Conservation (phyloP, 30 jellyfish, hydroid and myxozoan genomes). For the Catostylus mosaicus region DNA sequence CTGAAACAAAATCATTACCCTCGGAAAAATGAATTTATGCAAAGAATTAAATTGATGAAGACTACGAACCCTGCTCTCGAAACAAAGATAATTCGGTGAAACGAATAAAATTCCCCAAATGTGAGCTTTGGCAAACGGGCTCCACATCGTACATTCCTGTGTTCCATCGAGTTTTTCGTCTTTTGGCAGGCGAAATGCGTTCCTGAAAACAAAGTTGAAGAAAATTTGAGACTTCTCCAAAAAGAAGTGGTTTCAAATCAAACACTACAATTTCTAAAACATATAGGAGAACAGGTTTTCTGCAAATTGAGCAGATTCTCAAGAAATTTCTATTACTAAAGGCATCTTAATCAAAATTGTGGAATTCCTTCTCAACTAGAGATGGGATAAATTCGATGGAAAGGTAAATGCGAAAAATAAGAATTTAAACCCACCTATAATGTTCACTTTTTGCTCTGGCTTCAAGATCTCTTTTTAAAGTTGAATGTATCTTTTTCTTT, state of each 20-base stretch:
- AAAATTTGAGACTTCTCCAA: too few species aligned
- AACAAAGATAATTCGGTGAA: constrained; percentile 92
- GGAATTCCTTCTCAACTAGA: too few species aligned
- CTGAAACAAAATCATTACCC: too few species aligned
- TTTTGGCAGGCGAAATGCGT: constrained; percentile 85
- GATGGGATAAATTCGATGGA: too few species aligned
- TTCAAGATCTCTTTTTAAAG: constrained; percentile 88
- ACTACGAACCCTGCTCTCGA: constrained; percentile 83
- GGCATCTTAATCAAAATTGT: too few species aligned
- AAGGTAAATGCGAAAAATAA: not conserved
- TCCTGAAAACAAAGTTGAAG: constrained; percentile 59
- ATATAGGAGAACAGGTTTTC: too few species aligned
- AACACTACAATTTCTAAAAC: too few species aligned
- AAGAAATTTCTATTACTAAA: too few species aligned
- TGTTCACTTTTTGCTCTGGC: constrained; percentile 95
- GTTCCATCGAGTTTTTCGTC: constrained; percentile 96
- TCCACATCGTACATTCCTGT: constrained; percentile 94
- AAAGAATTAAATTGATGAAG: too few species aligned
- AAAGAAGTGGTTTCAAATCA: too few species aligned
- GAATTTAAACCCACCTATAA: constrained; percentile 62
- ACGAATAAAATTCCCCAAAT: constrained; percentile 86
- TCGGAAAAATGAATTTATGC: too few species aligned
- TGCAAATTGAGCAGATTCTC: too few species aligned
- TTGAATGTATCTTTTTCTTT: constrained; percentile 58
- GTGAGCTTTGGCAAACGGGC: constrained; percentile 93